These are phyloP conservation scores for Epinephelus coioides DNA, from an alignment of 2,797 vertebrate species.

Conservation along the genomic window DNA sequence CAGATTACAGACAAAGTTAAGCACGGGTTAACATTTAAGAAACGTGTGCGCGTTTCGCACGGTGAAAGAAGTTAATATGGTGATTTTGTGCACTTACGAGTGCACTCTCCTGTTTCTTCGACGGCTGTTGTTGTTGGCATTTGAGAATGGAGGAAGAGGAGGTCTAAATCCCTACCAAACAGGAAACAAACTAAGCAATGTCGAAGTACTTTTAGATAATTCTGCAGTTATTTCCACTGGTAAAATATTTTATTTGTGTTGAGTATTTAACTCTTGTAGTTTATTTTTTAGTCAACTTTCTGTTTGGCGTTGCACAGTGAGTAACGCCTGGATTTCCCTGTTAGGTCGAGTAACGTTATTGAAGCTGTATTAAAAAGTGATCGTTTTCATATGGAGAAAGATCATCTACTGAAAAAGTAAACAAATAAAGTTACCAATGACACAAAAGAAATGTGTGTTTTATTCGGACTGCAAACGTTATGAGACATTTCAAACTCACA, in stretches of 20 bases:
- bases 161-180: conserved; percentile 87
- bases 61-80: conserved; percentile 31
- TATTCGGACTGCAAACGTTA: rapidly evolving
- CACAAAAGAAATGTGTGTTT: neutral
- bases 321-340: conserved; percentile 17
- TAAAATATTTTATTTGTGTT: neutral
- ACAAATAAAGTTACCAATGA: neutral
- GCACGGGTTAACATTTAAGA: neutral
- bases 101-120: conserved; percentile 83
- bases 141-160: conserved; percentile 89
- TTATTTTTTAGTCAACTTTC: neutral
- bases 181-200: conserved; percentile 85
- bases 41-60: conserved; percentile 22
- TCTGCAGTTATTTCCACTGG: neutral
- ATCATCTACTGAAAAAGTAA: neutral
- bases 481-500: too few relatives aligned
- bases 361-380: conserved; percentile 22
- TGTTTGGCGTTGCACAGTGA: neutral
- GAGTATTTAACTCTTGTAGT: neutral
- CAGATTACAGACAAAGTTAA: conserved; percentile 2
- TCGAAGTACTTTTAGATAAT: conserved; percentile 63
- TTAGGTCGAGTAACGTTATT: neutral
- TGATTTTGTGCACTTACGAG: conserved; percentile 84
- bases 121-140: conserved; percentile 90
- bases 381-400: conserved; percentile 19